Evolutionary conservation across 2,797 vertebrate species (phyloP).

Genomic region (Spheniscus humboldti): DNA sequence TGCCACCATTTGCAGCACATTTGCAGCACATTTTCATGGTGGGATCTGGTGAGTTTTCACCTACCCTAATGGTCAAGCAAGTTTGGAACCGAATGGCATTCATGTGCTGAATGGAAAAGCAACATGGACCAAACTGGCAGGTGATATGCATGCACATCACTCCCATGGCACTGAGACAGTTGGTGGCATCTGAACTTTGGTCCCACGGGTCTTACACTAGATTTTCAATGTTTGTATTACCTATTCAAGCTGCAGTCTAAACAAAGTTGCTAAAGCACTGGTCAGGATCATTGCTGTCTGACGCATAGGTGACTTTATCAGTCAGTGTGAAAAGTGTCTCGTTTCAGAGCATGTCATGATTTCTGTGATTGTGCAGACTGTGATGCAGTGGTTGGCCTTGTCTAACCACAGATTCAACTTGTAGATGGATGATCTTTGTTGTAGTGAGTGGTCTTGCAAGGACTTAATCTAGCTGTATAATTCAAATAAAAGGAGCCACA

Average conservation of each 20-base stretch:
- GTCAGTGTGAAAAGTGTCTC: not conserved
- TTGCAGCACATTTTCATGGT: not conserved
- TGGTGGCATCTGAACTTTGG: not conserved
- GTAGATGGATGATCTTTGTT: not conserved
- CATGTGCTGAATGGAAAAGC: not conserved
- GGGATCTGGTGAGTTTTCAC: not conserved
- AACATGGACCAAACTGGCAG: not conserved
- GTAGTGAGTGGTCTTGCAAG: conserved; percentile 10
- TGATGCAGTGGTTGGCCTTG: not conserved
- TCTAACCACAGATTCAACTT: not conserved
- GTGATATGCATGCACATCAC: not conserved
- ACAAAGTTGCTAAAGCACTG: not conserved
- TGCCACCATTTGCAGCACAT: not conserved
- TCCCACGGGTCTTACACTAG: not conserved
- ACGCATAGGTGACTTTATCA: not conserved
- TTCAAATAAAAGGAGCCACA: not conserved
- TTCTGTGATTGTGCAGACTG: not conserved
- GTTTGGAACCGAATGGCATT: not conserved
- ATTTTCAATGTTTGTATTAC: not conserved
- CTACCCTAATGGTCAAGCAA: not conserved
- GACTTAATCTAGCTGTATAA: not conserved
- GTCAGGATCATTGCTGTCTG: not conserved
- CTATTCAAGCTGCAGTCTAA: not conserved
- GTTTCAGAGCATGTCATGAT: not conserved
- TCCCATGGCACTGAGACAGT: not conserved